Base-by-base conservation (phyloP, 2,888 invertebrate genomes). In the Drosophila atroscutellata region DNA sequence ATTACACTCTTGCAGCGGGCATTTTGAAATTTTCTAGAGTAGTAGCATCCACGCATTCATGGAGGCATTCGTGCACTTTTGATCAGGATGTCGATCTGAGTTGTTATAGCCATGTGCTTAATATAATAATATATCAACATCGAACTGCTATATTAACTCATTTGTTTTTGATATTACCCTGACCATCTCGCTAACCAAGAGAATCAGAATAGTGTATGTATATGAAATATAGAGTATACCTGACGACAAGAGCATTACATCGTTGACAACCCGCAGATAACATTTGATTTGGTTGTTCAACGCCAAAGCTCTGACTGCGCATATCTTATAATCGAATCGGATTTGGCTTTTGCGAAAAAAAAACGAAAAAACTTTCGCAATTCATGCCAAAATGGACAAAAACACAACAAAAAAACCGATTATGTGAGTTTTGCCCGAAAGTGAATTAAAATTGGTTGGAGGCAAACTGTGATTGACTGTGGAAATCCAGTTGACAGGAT, bases 311-410 rank as follows among this genome's bases (percentile, higher is more conserved):
- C 52, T 34, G 34, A 32, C 52, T 32, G 67, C 20, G 66, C 34
- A 34, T 82, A 74, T 85, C 80, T 71, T 67, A 58, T 80, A 80
- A 71, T 83, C 57, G 68, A 83, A 71, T 74, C 65, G 59, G 49
- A 51, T 55, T 73, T 45, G 60, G 61, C 37, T 64, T 51, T 78
- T 67, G 65, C 45, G 45, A 32, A 32, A 32, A 32, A 32, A 32
- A n/a, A n/a, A n/a, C n/a, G n/a, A n/a, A n/a, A 59, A 52, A 57
- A 63, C 62, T 68, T 63, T 80, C 59, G 45, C 60, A 64, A 67
- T 79, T 68, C 63, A 81, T 28, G 55, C 37, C 36, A 15, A 54
- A 64, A 55, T 49, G 50, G 45, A 5, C 36, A 47, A 65, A 49
- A 24, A 57, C 18, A 73, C 4, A 49, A 49, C 3, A 9, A 18